Base-by-base conservation (phyloP, 2,113 vertebrate species). In the Urocynchramus pylzowi region DNA sequence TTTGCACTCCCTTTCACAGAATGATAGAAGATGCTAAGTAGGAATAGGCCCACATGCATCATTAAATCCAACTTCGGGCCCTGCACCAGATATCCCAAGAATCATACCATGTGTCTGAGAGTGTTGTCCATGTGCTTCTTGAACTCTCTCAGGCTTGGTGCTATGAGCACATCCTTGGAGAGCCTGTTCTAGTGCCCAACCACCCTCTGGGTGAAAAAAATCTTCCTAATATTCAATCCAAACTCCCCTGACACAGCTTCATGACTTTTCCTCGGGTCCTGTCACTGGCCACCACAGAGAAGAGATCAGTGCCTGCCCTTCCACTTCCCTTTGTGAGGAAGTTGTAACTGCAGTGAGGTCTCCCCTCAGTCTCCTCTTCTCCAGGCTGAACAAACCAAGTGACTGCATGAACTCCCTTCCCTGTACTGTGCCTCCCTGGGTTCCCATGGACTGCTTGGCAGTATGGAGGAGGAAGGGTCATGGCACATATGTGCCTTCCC, bases 361-460 rank as follows among this genome's bases (percentile, higher is more conserved):
- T 61, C 9, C 17, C 6, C 20, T 69, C 63, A 54, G 47, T 23
- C 47, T 61, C n/a, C 26, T 42, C 61, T 50, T 24, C 22, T 56
- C 47, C 42, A 54, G 24, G 30, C n/a, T 61, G 47, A 54, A 21
- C 20, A 83, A 2, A 41, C 41, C 63, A 23, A 7, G 47, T 27
- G 54, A 27, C 30, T 24, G 0, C 18, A 6, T 17, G 5, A 17
- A 41, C 33, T 39, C 31, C 1, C 5, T 59, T 10, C 1, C 21
- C 4, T 6, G 2, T n/a, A 3, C 2, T 1, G 15, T 80, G 30
- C 21, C 31, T 53, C 12, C 33, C 18, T 2, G 2, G 39, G 10
- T 7, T 60, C 35, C 35, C 27, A 9, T 15, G 67, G 71, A 4
- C 13, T 4, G 5, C 57, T 50, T 41, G 18, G 49, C 54, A 30